These are phyloP conservation scores for Euzophera pinguis DNA, from an alignment of 2,888 invertebrate species.

Conservation along the genomic window DNA sequence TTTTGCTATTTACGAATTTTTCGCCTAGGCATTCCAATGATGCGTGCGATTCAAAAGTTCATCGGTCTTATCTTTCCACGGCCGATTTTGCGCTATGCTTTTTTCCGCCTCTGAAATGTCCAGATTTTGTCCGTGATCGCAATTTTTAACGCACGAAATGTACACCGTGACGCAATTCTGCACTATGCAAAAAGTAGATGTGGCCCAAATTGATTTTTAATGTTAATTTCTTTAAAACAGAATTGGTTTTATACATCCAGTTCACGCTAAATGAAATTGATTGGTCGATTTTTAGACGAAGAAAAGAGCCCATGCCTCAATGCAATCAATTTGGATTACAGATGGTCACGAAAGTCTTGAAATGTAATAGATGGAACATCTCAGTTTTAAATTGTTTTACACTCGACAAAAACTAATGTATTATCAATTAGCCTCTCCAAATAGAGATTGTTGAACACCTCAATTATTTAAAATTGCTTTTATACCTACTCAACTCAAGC, in stretches of 20 bases:
- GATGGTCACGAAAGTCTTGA: slow-evolving; percentile 33
- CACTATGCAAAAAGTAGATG: slow-evolving; percentile 61
- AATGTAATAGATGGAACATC: slow-evolving; percentile 10
- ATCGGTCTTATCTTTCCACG: slow-evolving; percentile 58
- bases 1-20: slow-evolving; percentile 68
- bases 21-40: slow-evolving; percentile 71
- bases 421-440: slow-evolving; percentile 51
- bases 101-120: slow-evolving; percentile 45
- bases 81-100: slow-evolving; percentile 31
- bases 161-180: slow-evolving; percentile 59
- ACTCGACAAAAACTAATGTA: slow-evolving; percentile 42
- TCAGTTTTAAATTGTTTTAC: slow-evolving; percentile 10
- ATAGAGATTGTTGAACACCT: slow-evolving; percentile 42
- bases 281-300: slow-evolving; percentile 31
- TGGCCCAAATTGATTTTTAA: slow-evolving; percentile 46
- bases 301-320: slow-evolving; percentile 27
- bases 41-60: slow-evolving; percentile 64
- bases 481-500: slow-evolving; percentile 19
- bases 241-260: slow-evolving; percentile 45
- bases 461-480: slow-evolving; percentile 51
- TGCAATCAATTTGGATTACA: slow-evolving; percentile 18
- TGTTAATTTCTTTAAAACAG: slow-evolving; percentile 43
- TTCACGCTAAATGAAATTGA: slow-evolving; percentile 51
- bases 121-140: slow-evolving; percentile 52
- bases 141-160: slow-evolving; percentile 68